Evolutionary conservation across 2,113 vertebrate species (phyloP).

Genomic region (Urocolius indicus): DNA sequence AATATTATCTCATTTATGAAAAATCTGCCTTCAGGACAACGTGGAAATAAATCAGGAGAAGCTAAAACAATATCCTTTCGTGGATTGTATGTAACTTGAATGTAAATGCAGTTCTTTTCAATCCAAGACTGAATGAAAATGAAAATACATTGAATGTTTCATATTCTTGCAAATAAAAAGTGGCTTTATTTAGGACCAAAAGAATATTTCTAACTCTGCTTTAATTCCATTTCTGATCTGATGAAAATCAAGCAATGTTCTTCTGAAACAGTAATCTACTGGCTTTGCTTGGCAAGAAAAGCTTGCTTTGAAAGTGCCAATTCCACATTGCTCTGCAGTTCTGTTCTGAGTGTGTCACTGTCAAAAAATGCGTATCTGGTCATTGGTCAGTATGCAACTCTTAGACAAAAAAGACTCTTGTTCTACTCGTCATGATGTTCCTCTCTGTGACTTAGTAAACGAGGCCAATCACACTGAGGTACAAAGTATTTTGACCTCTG

Average conservation of each 20-base stretch:
- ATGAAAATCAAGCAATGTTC: not conserved
- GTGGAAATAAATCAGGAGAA: not conserved
- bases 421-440: not conserved
- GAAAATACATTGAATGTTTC: not conserved
- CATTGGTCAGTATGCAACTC: not conserved
- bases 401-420: not conserved
- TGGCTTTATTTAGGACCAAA: not conserved
- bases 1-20: not conserved
- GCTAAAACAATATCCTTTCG: not conserved
- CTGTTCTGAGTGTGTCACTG: not conserved
- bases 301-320: not conserved
- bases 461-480: not conserved
- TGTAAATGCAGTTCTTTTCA: not conserved
- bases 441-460: not conserved
- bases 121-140: not conserved
- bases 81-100: not conserved
- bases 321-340: not conserved
- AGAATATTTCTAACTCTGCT: not conserved
- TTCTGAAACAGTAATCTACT: constrained; percentile 16
- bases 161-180: not conserved
- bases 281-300: not conserved
- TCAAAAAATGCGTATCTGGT: not conserved
- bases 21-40: not conserved
- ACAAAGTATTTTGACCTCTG: not conserved
- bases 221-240: not conserved